Evolutionary conservation across 92 coral and sea anemone species (phyloP).

Genomic region (Scolanthus callimorphus): DNA sequence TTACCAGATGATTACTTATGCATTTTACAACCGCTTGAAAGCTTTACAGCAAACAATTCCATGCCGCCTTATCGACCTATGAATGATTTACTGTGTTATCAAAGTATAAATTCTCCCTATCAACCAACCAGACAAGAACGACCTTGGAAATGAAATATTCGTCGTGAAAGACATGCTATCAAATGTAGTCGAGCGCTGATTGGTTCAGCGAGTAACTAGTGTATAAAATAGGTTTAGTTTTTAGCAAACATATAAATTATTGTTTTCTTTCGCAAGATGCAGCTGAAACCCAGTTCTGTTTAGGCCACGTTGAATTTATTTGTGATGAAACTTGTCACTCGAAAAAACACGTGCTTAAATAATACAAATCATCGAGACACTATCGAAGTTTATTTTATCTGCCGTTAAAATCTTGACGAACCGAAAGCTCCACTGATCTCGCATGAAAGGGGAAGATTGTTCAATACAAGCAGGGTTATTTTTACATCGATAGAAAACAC

Average conservation of each 20-base stretch:
- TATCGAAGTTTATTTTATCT: no score
- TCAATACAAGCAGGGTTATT: no score
- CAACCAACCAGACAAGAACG: slow-evolving; percentile 62
- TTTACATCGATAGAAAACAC: no score
- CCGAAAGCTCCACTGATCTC: no score
- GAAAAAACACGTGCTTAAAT: slow-evolving; percentile 31
- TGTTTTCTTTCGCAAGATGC: slow-evolving; percentile 65
- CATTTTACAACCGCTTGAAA: slow-evolving; percentile 30
- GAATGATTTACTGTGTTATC: slow-evolving; percentile 1
- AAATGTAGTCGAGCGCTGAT: slow-evolving; percentile 38
- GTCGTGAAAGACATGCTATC: slow-evolving; percentile 70
- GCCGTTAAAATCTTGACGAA: no score
- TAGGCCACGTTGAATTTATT: slow-evolving; percentile 27
- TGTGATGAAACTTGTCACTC: slow-evolving; percentile 31
- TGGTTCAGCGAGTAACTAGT: slow-evolving; percentile 41
- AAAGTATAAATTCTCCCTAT: slow-evolving; percentile 64
- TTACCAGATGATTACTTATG: slow-evolving; percentile 36
- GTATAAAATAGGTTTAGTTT: slow-evolving; percentile 71
- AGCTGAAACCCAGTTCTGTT: slow-evolving; percentile 25
- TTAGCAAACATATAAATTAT: slow-evolving; percentile 80
- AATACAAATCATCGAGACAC: no score
- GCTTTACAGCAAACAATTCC: slow-evolving; percentile 8
- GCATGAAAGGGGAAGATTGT: no score
- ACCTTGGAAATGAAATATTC: slow-evolving; percentile 68
- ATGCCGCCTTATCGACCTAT: not conserved